Evolutionary conservation across 2,113 vertebrate species (phyloP).

Genomic region (Pycnonotus jocosus): DNA sequence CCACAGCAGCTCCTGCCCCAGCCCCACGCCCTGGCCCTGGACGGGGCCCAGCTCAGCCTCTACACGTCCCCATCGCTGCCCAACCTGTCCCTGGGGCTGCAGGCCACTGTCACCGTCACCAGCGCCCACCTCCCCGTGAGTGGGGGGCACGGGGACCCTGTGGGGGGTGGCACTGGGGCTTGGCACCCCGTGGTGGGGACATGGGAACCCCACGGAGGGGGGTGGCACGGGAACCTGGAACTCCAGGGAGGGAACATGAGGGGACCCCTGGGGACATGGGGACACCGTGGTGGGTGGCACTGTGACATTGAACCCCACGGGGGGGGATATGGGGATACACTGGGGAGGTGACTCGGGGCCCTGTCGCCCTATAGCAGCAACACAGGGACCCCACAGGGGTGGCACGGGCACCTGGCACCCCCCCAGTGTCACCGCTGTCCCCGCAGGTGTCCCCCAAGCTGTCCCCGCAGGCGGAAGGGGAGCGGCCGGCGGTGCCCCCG

Average conservation of each 20-base stretch:
- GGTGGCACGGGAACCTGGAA: fast-evolving
- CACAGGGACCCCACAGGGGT: too few relatives aligned
- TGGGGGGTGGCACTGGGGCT: neutral
- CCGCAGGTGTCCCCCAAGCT: conserved; percentile 82
- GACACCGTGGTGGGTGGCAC: neutral
- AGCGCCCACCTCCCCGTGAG: conserved; percentile 89
- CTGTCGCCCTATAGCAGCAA: too few relatives aligned
- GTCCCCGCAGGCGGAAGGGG: conserved; percentile 85
- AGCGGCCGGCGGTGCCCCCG: conserved; percentile 83
- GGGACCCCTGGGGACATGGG: neutral
- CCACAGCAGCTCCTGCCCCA: conserved; percentile 84
- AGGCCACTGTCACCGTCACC: conserved; percentile 78
- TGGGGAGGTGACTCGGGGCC: too few relatives aligned
- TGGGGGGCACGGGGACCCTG: neutral
- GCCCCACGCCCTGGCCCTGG: conserved; percentile 82
- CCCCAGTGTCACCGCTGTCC: neutral
- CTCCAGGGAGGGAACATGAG: too few relatives aligned
- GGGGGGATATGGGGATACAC: fast-evolving
- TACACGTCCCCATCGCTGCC: conserved; percentile 95
- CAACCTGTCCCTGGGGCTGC: conserved; percentile 94
- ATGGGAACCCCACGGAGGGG: fast-evolving
- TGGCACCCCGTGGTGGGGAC: fast-evolving
- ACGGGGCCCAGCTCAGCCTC: conserved; percentile 87
- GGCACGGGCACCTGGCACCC: fast-evolving
- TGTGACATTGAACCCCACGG: neutral